Conservation (phyloP, 2,797 vertebrate genomes). For the Coendou prehensilis region DNA sequence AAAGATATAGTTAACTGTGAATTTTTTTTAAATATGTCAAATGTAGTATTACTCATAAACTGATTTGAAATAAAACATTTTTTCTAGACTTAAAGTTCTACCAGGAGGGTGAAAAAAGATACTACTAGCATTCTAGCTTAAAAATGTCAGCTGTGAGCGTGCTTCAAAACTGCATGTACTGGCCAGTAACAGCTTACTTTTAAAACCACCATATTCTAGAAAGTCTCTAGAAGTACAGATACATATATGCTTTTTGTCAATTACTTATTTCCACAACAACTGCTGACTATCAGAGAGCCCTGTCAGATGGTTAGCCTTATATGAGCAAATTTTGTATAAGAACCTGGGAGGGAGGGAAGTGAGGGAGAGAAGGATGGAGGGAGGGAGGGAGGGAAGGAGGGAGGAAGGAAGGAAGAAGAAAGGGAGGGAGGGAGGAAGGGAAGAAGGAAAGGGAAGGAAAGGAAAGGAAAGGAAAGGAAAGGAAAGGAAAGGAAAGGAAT, state of each 20-base stretch:
- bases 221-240: constrained; percentile 11
- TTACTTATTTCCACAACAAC: not conserved
- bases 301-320: not conserved
- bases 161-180: not conserved
- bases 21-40: not conserved
- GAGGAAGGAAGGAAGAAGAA: not conserved
- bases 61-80: constrained; percentile 43
- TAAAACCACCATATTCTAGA: constrained; percentile 1
- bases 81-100: constrained; percentile 7
- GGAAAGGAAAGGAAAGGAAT: no score
- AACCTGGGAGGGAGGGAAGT: not conserved
- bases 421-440: no score
- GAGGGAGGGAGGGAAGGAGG: no score
- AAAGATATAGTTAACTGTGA: constrained; percentile 22
- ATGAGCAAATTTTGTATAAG: not conserved
- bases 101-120: not conserved
- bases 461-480: not conserved
- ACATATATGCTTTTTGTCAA: not conserved
- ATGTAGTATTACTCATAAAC: constrained; percentile 27
- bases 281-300: not conserved
- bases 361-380: not conserved
- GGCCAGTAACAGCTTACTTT: constrained; percentile 21
- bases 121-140: not conserved
- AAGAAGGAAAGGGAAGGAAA: no score
- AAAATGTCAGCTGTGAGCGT: not conserved